Evolutionary conservation across 1,140 invertebrate genomes (phyloP).

Genomic region (Armadillidium nasatum): DNA sequence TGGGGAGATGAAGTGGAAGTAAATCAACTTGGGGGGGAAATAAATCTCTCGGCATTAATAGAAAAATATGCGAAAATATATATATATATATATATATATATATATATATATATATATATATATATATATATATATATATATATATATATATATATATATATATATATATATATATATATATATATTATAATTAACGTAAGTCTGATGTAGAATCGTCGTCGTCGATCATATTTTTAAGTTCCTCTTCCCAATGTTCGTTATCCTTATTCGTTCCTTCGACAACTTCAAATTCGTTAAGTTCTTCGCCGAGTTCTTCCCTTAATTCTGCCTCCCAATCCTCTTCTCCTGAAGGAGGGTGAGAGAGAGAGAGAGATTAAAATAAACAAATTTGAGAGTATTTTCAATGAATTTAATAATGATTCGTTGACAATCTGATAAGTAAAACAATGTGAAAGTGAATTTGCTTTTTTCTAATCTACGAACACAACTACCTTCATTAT

Average conservation of each 20-base stretch:
- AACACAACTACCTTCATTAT: too few relatives aligned
- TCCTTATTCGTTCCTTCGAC: neutral
- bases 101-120: too few relatives aligned
- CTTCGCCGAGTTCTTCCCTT: neutral
- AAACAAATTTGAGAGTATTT: too few relatives aligned
- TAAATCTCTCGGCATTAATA: too few relatives aligned
- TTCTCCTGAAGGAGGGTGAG: neutral
- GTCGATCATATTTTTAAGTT: neutral
- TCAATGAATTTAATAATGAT: too few relatives aligned
- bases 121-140: too few relatives aligned
- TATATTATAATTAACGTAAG: neutral
- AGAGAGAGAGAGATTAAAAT: too few relatives aligned
- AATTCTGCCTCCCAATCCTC: neutral
- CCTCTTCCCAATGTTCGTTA: slow-evolving; percentile 2
- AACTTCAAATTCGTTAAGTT: neutral
- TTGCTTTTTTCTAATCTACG: too few relatives aligned
- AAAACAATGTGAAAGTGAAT: too few relatives aligned
- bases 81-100: slow-evolving; percentile 4
- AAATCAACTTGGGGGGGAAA: neutral
- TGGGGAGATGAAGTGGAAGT: neutral
- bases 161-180: neutral
- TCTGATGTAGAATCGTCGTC: neutral
- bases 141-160: neutral
- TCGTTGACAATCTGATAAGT: too few relatives aligned
- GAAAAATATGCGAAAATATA: neutral